Base-by-base conservation (phyloP, 2,113 vertebrate species). In the Bagarius yarrelli region DNA sequence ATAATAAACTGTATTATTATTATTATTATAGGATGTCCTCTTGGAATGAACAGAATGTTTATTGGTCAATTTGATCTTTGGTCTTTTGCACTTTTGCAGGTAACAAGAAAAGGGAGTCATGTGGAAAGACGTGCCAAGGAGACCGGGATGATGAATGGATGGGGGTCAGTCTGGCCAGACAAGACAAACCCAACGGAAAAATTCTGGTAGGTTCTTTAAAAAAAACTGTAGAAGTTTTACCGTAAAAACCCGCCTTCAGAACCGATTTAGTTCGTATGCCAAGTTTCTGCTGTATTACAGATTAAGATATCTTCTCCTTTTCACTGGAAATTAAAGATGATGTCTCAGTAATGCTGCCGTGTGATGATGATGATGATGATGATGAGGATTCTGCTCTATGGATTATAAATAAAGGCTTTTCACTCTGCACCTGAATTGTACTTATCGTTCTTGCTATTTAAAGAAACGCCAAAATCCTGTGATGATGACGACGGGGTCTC, bases 111-210 rank as follows among this genome's bases (percentile, higher is more conserved):
- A 94, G 94, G 23, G 88, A 85, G 21, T 86, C 92, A 11, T 99
- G 98, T 76, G 98, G 98, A 71, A 99, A 98, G 94, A 99, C 98
- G 0, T 99, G 98, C 87, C 94, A 92, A 87, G 97, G 95, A 78
- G 95, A 99, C 89, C 89, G 96, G 76, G 93, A 97, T 19, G 91
- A 99, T 2, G 97, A 99, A 90, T 99, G 98, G 98, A 98, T 99
- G 96, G 98, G 98, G 0, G 97, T 99, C 86, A 99, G 95, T 86
- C 89, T 99, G 88, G 95, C 97, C 50, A 94, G 97, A 52, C 98
- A 99, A 92, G 90, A 96, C 19, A 93, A 84, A 83, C 89, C 92
- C 56, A 90, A 92, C 15, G 97, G 98, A 86, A 94, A 90, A 19
- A 92, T 99, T 82, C 88, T 99, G 95, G 98, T 99, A 92, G 93